Conservation (phyloP, 2,113 vertebrate species). For the Triplophysa dalaica region DNA sequence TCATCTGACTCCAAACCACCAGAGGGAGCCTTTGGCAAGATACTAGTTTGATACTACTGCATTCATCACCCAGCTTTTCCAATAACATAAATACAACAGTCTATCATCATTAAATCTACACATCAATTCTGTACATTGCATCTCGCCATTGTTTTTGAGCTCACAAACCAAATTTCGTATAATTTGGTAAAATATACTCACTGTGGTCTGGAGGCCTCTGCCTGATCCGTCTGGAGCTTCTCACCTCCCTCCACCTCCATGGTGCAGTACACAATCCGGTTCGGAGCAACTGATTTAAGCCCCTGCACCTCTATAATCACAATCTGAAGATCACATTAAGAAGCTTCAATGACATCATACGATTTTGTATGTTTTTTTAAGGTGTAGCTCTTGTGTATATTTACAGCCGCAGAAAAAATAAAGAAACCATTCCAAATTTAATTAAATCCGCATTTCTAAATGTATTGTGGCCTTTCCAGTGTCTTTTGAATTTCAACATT, state of each 20-base stretch:
- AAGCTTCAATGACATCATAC: not conserved
- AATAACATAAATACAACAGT: not conserved
- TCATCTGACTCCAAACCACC: not conserved
- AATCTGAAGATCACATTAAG: slow-evolving; percentile 73
- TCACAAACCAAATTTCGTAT: no score
- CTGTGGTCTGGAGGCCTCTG: slow-evolving; percentile 96
- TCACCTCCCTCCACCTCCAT: slow-evolving; percentile 98
- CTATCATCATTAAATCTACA: not conserved
- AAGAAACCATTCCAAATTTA: no score
- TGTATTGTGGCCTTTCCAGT: no score
- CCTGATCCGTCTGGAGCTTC: slow-evolving; percentile 97
- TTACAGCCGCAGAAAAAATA: no score
- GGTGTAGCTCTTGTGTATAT: no score
- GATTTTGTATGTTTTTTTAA: no score
- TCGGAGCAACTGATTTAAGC: slow-evolving; percentile 90
- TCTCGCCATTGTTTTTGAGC: no score
- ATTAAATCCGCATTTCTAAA: no score
- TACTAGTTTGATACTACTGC: not conserved
- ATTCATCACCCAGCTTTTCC: not conserved
- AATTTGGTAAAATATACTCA: slow-evolving; percentile 69
- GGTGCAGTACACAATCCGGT: slow-evolving; percentile 95
- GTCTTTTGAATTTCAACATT: no score
- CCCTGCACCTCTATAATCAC: slow-evolving; percentile 96
- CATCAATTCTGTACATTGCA: no score
- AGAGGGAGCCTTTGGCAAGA: not conserved